Conservation (phyloP, 1,140 invertebrate genomes). For the Zaprionus nigranus region DNA sequence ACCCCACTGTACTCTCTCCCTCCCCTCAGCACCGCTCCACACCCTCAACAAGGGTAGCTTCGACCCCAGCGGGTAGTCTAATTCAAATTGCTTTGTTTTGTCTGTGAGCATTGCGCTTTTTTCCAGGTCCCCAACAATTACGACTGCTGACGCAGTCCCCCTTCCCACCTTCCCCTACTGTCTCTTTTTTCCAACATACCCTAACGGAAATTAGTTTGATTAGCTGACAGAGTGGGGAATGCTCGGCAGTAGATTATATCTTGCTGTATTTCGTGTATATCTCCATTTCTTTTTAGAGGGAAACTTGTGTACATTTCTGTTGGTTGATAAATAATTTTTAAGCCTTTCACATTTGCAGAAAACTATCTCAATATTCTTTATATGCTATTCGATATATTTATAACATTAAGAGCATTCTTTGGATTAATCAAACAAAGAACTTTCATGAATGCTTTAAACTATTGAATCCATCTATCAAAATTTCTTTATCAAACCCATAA, state of each 20-base stretch:
- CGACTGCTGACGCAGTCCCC: slow-evolving; percentile 50
- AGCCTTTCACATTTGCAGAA: background rate
- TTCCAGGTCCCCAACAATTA: slow-evolving; percentile 72
- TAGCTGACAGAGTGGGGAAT: background rate
- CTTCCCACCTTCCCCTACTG: slow-evolving; percentile 15
- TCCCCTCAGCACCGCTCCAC: background rate
- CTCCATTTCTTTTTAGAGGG: background rate
- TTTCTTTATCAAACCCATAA: too few relatives aligned
- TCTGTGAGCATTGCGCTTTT: slow-evolving; percentile 80
- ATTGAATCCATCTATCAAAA: background rate
- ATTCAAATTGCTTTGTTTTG: slow-evolving; percentile 83
- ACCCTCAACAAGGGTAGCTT: slow-evolving; percentile 7
- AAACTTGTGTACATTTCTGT: background rate
- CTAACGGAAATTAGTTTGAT: background rate
- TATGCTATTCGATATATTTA: too few relatives aligned
- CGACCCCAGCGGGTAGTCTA: slow-evolving; percentile 59
- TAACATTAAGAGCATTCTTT: too few relatives aligned
- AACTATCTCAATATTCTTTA: too few relatives aligned
- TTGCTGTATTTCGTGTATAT: background rate
- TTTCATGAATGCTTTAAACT: background rate
- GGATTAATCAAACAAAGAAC: background rate
- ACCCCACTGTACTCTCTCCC: background rate
- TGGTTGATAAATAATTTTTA: background rate
- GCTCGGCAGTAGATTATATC: background rate
- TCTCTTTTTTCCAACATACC: slow-evolving; percentile 34